A percentile compares a stretch with the other conserved stretches of the same genome.
phyloP scores from a whole-genome alignment of 1,140 invertebrate genomes.

The Bombus superbus region DNA sequence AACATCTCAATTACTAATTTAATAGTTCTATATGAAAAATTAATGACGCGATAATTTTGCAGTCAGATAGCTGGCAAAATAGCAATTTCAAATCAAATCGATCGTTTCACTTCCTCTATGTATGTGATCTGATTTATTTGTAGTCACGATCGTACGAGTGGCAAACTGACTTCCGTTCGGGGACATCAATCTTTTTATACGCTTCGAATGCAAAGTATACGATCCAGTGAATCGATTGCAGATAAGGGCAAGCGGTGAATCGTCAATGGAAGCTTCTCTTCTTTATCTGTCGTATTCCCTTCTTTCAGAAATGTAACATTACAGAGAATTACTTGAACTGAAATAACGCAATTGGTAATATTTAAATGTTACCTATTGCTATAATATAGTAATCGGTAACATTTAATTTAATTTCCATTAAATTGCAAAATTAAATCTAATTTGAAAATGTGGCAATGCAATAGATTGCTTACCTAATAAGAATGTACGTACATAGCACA shows the following conservation, averaged over 20 bases:
- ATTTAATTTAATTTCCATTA: too few species aligned
- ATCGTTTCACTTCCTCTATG: not conserved
- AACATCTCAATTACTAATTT: not conserved
- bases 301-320: not conserved
- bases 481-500: too few species aligned
- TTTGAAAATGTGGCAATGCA: too few species aligned
- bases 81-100: not conserved
- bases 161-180: constrained; percentile 9
- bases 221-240: not conserved
- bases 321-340: not conserved
- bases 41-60: not conserved
- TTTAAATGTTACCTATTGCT: not conserved
- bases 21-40: not conserved
- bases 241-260: not conserved
- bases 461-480: too few species aligned
- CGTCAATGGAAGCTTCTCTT: not conserved
- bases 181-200: constrained; percentile 5
- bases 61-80: not conserved
- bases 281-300: not conserved
- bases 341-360: not conserved
- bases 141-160: not conserved
- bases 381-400: not conserved
- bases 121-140: constrained; percentile 2
- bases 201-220: not conserved
- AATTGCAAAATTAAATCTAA: too few species aligned